A percentile compares a stretch with the other conserved stretches of the same genome.
Evolutionary conservation across 2,797 vertebrate genomes (phyloP).

Genomic region (Schizopygopsis malacanthus): DNA sequence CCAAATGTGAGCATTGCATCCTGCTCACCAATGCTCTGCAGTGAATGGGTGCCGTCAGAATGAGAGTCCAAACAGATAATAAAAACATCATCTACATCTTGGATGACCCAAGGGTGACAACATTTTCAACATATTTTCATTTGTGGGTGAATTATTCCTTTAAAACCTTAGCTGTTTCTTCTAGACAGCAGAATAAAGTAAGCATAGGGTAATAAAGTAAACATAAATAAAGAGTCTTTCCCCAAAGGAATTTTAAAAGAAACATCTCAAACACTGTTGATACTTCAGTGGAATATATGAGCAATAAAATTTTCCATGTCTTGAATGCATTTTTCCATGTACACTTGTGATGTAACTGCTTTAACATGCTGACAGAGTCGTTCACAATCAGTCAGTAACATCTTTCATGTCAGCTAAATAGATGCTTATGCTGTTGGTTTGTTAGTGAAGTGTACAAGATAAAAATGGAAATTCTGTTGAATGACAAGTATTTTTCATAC

Average conservation of each 20-base stretch:
- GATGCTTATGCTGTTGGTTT: not conserved
- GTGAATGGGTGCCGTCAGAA: slow-evolving; percentile 8
- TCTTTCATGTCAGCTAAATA: not conserved
- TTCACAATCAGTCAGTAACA: not conserved
- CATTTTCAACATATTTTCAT: not conserved
- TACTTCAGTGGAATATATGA: not conserved
- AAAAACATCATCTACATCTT: not conserved
- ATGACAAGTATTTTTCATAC: not conserved
- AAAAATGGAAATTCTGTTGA: not conserved
- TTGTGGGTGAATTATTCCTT: not conserved
- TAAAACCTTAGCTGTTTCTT: not conserved
- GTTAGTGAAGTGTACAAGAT: not conserved
- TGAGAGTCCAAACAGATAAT: not conserved
- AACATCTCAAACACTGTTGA: slow-evolving; percentile 15
- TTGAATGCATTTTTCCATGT: not conserved
- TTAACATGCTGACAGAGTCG: not conserved
- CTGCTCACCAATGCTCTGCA: not conserved
- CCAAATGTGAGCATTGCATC: not conserved
- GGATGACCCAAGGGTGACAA: not conserved
- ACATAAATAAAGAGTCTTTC: not conserved
- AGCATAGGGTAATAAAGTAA: not conserved
- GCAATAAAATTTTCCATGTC: not conserved
- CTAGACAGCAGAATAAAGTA: not conserved
- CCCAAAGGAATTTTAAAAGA: not conserved
- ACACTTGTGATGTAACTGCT: not conserved